phyloP scores from a whole-genome alignment of 2,113 vertebrate genomes.

The Antigone vipio region DNA sequence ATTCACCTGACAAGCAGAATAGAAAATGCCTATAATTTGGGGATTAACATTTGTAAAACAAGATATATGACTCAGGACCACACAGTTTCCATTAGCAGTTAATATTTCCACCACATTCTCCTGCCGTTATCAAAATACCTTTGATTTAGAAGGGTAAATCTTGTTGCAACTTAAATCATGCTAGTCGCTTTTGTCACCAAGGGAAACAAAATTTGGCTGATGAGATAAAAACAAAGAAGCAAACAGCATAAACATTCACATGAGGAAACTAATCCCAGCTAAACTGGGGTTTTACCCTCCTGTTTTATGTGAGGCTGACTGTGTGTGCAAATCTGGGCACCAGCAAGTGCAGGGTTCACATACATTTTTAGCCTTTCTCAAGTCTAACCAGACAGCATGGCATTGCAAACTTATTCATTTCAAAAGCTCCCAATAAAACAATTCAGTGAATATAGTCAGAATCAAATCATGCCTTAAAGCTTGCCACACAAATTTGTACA shows the following conservation, averaged over 20 bases:
- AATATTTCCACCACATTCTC: background rate
- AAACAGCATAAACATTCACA: background rate
- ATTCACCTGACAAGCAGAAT: background rate
- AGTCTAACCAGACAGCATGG: background rate
- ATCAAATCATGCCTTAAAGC: background rate
- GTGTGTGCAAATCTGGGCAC: background rate
- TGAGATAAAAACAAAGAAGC: background rate
- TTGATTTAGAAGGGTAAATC: background rate
- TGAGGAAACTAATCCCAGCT: background rate
- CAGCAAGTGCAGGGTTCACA: background rate
- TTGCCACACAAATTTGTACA: background rate
- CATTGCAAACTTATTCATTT: background rate
- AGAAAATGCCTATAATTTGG: background rate
- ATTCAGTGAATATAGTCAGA: background rate
- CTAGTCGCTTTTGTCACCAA: background rate
- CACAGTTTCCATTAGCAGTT: background rate
- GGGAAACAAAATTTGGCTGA: background rate
- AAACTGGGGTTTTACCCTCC: background rate
- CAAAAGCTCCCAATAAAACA: background rate
- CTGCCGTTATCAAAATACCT: background rate
- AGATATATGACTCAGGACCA: background rate
- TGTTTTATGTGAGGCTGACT: background rate
- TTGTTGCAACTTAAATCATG: background rate
- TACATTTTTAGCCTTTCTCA: background rate
- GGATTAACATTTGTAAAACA: background rate